Conservation (phyloP, 2,888 invertebrate species). For the Oligia latruncula region DNA sequence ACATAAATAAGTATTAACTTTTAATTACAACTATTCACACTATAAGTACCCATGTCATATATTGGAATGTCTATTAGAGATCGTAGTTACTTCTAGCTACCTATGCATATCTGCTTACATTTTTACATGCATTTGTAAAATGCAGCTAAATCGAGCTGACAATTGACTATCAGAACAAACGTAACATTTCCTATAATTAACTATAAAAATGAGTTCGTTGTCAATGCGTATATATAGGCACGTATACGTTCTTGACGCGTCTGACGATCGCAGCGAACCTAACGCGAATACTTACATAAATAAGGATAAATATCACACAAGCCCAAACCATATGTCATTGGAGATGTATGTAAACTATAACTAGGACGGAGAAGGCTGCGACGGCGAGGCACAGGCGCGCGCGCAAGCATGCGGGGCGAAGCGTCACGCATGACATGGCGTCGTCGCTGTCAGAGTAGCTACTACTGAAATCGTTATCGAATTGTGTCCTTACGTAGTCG, state of each 20-base stretch:
- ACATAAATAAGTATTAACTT: conserved; percentile 70
- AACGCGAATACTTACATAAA: conserved; percentile 84
- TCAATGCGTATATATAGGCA: conserved; percentile 58
- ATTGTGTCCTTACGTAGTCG: conserved; percentile 88
- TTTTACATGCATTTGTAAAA: conserved; percentile 62
- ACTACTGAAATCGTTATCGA: conserved; percentile 85
- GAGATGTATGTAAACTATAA: conserved; percentile 88
- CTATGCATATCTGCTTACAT: conserved; percentile 58
- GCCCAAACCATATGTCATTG: conserved; percentile 87
- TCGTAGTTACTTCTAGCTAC: conserved; percentile 58
- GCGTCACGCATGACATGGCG: conserved; percentile 71
- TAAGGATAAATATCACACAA: conserved; percentile 85
- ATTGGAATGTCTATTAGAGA: conserved; percentile 73
- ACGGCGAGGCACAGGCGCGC: conserved; percentile 86
- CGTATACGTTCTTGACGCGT: conserved; percentile 57
- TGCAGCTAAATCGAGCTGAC: conserved; percentile 60
- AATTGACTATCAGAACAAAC: conserved; percentile 65
- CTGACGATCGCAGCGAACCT: conserved; percentile 85
- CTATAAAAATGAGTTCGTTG: conserved; percentile 64
- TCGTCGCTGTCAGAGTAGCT: conserved; percentile 77
- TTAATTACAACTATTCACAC: conserved; percentile 67
- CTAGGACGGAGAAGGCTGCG: conserved; percentile 86
- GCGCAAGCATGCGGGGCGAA: conserved; percentile 82
- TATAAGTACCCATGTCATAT: conserved; percentile 65
- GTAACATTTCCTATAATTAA: conserved; percentile 63